Percentiles rank a stretch among this genome's conserved stretches.
Conservation (phyloP, 2,888 invertebrate species). For the Steinernema hermaphroditum region DNA sequence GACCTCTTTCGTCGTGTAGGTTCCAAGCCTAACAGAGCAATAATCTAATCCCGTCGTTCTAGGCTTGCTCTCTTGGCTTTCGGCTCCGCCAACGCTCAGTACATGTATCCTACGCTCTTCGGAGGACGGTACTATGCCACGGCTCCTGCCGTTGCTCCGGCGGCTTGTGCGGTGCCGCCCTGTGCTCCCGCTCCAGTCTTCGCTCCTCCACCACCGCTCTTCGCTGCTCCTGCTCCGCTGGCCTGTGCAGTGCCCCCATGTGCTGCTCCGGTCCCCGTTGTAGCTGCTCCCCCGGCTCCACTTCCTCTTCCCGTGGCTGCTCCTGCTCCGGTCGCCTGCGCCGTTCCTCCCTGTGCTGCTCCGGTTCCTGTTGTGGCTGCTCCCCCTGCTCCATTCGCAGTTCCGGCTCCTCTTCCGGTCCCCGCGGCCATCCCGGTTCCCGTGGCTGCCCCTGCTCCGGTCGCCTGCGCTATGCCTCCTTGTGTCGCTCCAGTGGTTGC, state of each 20-base stretch:
- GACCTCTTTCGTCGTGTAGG: constrained; percentile 2
- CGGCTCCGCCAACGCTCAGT: neutral
- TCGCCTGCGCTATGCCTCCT: neutral
- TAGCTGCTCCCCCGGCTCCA: constrained; percentile 6
- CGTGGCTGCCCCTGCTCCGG: neutral
- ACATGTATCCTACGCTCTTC: constrained; percentile 5
- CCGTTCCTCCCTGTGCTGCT: neutral
- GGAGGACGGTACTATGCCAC: constrained; percentile 12
- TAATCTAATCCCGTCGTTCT: too few relatives aligned
- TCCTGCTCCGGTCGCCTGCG: neutral
- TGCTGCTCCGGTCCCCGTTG: neutral
- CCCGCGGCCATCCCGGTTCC: neutral
- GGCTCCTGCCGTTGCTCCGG: neutral
- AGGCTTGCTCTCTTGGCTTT: constrained; percentile 20
- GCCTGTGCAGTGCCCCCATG: neutral
- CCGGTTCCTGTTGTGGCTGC: neutral
- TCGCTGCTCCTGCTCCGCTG: neutral
- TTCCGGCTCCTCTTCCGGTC: constrained; percentile 16
- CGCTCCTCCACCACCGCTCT: neutral
- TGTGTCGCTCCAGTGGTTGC: neutral
- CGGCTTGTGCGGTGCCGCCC: neutral
- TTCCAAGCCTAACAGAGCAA: neutral
- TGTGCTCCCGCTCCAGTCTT: neutral
- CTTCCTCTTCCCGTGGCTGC: neutral
- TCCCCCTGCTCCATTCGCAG: neutral